phyloP scores from a whole-genome alignment of 2,113 vertebrate species.

The Cyphomyrus discorhynchus region DNA sequence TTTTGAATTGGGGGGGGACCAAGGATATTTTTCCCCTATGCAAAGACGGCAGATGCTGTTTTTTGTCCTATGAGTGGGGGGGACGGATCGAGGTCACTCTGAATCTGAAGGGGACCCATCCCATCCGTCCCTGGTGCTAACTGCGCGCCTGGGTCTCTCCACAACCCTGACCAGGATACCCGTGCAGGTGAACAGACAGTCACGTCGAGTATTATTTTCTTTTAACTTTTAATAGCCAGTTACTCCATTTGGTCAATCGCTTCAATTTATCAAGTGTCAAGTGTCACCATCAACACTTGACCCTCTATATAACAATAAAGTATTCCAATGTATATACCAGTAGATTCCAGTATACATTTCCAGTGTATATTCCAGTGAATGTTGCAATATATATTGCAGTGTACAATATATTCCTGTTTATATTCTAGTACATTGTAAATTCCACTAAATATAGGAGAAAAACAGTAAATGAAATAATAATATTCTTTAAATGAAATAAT shows the following conservation, averaged over 20 bases:
- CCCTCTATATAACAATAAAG: background rate
- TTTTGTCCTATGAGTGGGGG: too few relatives aligned
- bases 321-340: background rate
- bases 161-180: background rate
- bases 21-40: too few relatives aligned
- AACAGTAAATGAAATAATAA: background rate
- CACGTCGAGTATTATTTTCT: background rate
- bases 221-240: background rate
- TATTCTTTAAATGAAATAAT: background rate
- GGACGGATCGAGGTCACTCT: too few relatives aligned
- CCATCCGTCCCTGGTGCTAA: too few relatives aligned
- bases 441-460: background rate
- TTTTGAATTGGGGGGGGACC: too few relatives aligned
- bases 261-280: background rate
- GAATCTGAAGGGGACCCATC: too few relatives aligned
- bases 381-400: background rate
- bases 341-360: background rate
- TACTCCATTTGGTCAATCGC: background rate
- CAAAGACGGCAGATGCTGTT: too few relatives aligned
- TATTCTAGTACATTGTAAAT: background rate
- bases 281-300: background rate
- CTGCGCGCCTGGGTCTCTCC: background rate
- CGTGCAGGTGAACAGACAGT: background rate
- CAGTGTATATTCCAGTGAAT: background rate
- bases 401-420: background rate